Conservation (phyloP, 1,140 invertebrate species). For the Ptiloglossa arizonensis region DNA sequence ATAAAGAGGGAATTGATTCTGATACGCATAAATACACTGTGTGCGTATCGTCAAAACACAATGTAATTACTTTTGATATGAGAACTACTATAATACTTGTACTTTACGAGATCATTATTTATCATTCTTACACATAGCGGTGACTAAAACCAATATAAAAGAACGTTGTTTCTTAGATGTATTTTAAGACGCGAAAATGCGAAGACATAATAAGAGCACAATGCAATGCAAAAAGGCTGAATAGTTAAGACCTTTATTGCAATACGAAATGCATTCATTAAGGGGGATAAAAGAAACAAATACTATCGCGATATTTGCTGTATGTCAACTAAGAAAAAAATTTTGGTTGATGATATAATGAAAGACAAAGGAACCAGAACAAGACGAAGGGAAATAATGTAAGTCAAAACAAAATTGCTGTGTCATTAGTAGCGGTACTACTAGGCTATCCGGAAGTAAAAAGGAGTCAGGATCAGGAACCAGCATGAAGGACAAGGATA, state of each 20-base stretch:
- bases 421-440: slow-evolving; percentile 80
- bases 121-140: slow-evolving; percentile 60
- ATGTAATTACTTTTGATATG: slow-evolving; percentile 67
- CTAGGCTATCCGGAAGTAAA: slow-evolving; percentile 81
- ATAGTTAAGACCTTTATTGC: slow-evolving; percentile 66
- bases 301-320: slow-evolving; percentile 70
- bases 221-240: slow-evolving; percentile 61
- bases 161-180: slow-evolving; percentile 58
- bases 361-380: slow-evolving; percentile 68
- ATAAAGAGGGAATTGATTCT: slow-evolving; percentile 66
- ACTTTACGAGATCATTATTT: slow-evolving; percentile 67
- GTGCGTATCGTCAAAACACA: slow-evolving; percentile 58
- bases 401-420: slow-evolving; percentile 78
- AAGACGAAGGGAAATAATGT: slow-evolving; percentile 73
- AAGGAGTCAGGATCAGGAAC: slow-evolving; percentile 77
- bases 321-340: slow-evolving; percentile 69
- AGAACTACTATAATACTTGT: slow-evolving; percentile 71
- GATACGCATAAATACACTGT: slow-evolving; percentile 64
- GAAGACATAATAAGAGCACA: slow-evolving; percentile 50
- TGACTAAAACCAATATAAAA: slow-evolving; percentile 55
- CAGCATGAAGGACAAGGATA: slow-evolving; percentile 81
- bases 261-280: slow-evolving; percentile 66
- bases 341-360: slow-evolving; percentile 70
- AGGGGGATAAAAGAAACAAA: slow-evolving; percentile 66
- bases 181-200: slow-evolving; percentile 63